Conservation (phyloP, 2,888 invertebrate genomes). For the Orchesellides sinensis region DNA sequence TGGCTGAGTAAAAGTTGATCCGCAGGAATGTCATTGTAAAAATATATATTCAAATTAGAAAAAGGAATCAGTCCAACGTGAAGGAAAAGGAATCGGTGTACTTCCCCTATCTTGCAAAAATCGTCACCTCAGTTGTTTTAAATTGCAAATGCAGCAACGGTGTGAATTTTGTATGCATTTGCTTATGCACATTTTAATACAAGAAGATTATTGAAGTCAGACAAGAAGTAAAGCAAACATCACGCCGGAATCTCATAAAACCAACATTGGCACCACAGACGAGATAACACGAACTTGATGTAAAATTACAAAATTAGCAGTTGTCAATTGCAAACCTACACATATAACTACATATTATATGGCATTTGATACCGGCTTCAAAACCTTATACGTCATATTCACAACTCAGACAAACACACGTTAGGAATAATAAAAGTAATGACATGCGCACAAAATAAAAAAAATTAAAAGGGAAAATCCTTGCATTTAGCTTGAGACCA, state of each 20-base stretch:
- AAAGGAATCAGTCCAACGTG: too few species aligned
- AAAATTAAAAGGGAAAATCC: conserved; percentile 24
- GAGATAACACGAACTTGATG: neutral
- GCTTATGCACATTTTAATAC: too few species aligned
- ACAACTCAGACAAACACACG: neutral
- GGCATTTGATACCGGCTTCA: conserved; percentile 55
- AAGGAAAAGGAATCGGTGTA: too few species aligned
- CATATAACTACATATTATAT: too few species aligned
- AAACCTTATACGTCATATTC: conserved; percentile 12
- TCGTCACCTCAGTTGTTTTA: neutral
- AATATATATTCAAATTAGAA: too few species aligned
- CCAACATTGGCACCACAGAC: too few species aligned
- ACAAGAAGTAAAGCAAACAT: neutral
- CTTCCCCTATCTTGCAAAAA: neutral
- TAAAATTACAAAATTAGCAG: conserved; percentile 32
- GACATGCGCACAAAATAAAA: conserved; percentile 10
- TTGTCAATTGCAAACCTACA: conserved; percentile 16
- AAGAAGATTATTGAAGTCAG: too few species aligned
- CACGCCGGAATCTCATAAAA: conserved; percentile 39
- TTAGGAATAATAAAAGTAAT: neutral
- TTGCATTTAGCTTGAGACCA: conserved; percentile 3
- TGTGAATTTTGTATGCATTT: too few species aligned
- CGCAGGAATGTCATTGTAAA: too few species aligned
- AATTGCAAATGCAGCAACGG: too few species aligned
- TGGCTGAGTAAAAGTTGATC: too few species aligned